Evolutionary conservation across 2,797 vertebrate genomes (phyloP).

Genomic region (Aselliscus stoliczkanus): DNA sequence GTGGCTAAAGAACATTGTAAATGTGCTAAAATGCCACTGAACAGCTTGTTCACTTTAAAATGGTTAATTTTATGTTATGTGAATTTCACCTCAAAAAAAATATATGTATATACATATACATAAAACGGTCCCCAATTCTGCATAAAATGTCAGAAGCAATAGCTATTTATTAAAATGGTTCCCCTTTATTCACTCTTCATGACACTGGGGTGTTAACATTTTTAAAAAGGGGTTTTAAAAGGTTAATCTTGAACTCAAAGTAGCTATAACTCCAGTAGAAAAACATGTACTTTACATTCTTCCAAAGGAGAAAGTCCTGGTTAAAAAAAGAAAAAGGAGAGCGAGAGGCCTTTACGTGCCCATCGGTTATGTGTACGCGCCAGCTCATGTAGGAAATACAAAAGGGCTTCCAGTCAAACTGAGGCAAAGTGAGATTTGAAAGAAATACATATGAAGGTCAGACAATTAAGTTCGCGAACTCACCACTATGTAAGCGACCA

Average conservation of each 20-base stretch:
- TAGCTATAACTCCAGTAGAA: not conserved
- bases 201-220: not conserved
- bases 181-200: not conserved
- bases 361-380: rapidly evolving
- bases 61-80: not conserved
- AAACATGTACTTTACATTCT: not conserved
- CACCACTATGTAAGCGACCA: no score
- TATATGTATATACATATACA: not conserved
- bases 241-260: not conserved
- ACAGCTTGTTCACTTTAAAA: not conserved
- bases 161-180: not conserved
- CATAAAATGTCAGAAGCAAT: not conserved
- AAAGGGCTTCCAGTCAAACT: not conserved
- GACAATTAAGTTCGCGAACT: no score
- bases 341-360: not conserved
- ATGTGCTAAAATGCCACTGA: not conserved
- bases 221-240: not conserved
- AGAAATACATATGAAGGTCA: not conserved
- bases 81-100: not conserved
- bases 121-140: not conserved
- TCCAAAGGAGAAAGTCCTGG: not conserved
- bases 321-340: not conserved
- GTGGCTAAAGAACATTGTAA: not conserved
- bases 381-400: not conserved
- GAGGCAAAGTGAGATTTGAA: not conserved